Conservation (phyloP, 2,888 invertebrate species). For the Coleophora deauratella region DNA sequence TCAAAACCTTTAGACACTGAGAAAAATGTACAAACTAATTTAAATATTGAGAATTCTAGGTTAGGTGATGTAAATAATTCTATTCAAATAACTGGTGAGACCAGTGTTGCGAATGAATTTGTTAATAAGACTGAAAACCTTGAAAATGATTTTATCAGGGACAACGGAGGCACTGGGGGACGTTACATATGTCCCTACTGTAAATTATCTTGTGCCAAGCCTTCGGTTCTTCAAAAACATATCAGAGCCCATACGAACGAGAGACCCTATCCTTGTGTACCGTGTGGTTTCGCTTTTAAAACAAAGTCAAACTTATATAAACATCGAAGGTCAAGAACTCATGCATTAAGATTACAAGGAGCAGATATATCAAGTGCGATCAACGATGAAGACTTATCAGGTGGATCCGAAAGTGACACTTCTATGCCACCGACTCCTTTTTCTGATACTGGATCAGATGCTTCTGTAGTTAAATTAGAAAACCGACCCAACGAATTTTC, state of each 20-base stretch:
- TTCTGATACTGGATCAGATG: conserved; percentile 58
- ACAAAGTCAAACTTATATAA: conserved; percentile 95
- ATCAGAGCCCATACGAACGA: conserved; percentile 95
- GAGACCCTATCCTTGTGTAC: conserved; percentile 90
- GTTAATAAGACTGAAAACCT: conserved; percentile 71
- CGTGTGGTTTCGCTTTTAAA: conserved; percentile 94
- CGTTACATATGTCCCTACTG: conserved; percentile 92
- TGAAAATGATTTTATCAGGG: conserved; percentile 69
- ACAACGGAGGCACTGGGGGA: conserved; percentile 67
- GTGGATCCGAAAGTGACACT: conserved; percentile 75
- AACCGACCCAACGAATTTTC: conserved; percentile 53
- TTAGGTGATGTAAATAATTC: conserved; percentile 66
- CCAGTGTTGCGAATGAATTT: conserved; percentile 71
- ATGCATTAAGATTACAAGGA: conserved; percentile 78
- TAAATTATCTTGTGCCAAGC: conserved; percentile 91
- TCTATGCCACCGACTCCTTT: conserved; percentile 56
- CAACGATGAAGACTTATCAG: conserved; percentile 74
- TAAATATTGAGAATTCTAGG: conserved; percentile 60
- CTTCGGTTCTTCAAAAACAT: conserved; percentile 94
- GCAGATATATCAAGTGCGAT: conserved; percentile 65
- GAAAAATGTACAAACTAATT: conserved; percentile 73
- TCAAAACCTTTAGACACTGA: conserved; percentile 25
- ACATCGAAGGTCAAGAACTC: conserved; percentile 86
- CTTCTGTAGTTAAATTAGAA: conserved; percentile 51
- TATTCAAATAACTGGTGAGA: conserved; percentile 68